Conservation (phyloP, 1,140 invertebrate species). For the Wiebesia pumilae region DNA sequence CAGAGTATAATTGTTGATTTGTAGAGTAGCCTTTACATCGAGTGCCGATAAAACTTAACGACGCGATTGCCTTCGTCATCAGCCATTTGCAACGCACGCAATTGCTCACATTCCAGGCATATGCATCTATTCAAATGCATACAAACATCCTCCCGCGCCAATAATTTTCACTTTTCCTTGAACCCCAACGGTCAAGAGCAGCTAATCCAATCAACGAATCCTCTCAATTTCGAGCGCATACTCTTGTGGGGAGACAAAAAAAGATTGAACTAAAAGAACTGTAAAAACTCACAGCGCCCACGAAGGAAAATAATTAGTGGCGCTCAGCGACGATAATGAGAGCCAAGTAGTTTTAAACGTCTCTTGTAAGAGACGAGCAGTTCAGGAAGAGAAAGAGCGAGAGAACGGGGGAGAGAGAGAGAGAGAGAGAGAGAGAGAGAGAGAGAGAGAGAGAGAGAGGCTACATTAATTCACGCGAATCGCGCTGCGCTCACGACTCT, state of each 20-base stretch:
- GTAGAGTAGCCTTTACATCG: not conserved
- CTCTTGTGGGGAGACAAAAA: not conserved
- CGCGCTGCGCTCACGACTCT: not conserved
- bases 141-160: not conserved
- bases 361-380: not conserved
- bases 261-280: not conserved
- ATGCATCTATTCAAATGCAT: not conserved
- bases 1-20: no score
- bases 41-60: not conserved
- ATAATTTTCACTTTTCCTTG: constrained; percentile 43
- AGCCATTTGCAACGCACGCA: not conserved
- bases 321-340: constrained; percentile 45
- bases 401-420: not conserved
- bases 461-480: constrained; percentile 43
- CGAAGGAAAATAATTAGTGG: constrained; percentile 42
- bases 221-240: not conserved
- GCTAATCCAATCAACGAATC: constrained; percentile 20
- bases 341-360: constrained; percentile 17
- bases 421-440: constrained; percentile 15
- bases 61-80: not conserved
- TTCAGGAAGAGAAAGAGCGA: not conserved
- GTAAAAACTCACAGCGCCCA: not conserved
- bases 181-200: not conserved
- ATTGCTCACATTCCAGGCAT: not conserved
- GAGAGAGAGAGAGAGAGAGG: constrained; percentile 22